These are phyloP conservation scores for Lysiphlebus fabarum DNA, from an alignment of 1,140 invertebrate species.

Conservation along the genomic window DNA sequence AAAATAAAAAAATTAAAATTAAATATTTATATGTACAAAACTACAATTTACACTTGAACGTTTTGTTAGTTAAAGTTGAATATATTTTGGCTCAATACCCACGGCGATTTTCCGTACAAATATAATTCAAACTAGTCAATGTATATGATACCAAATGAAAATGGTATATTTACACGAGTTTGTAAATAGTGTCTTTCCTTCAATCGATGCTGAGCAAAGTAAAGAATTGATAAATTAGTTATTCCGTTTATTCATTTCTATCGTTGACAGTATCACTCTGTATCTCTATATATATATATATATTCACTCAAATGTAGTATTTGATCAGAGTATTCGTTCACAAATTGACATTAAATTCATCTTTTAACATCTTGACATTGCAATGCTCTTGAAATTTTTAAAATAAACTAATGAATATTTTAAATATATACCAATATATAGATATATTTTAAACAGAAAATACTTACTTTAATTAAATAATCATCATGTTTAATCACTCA, in stretches of 20 bases:
- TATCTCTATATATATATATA: neutral
- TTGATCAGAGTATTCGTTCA: constrained; percentile 46
- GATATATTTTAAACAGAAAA: no score
- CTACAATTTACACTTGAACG: no score
- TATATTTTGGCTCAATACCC: neutral
- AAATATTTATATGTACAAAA: no score
- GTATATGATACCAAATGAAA: neutral
- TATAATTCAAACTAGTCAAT: neutral
- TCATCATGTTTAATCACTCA: no score
- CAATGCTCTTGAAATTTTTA: neutral
- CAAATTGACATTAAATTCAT: constrained; percentile 36
- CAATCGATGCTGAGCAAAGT: constrained; percentile 52
- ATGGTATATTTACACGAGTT: constrained; percentile 44
- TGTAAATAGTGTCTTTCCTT: constrained; percentile 47
- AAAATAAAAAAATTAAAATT: no score
- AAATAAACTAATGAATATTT: neutral
- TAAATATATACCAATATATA: no score
- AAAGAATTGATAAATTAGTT: constrained; percentile 58
- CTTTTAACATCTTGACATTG: constrained; percentile 19
- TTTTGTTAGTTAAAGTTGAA: no score
- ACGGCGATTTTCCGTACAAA: constrained; percentile 18
- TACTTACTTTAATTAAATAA: no score
- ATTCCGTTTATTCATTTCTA: constrained; percentile 50
- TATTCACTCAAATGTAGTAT: constrained; percentile 26
- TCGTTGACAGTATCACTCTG: constrained; percentile 24